A percentile compares a stretch with the other conserved stretches of the same genome.
These are phyloP conservation scores for Microcaecilia unicolor DNA, from an alignment of 2,797 vertebrate genomes.

Conservation along the genomic window DNA sequence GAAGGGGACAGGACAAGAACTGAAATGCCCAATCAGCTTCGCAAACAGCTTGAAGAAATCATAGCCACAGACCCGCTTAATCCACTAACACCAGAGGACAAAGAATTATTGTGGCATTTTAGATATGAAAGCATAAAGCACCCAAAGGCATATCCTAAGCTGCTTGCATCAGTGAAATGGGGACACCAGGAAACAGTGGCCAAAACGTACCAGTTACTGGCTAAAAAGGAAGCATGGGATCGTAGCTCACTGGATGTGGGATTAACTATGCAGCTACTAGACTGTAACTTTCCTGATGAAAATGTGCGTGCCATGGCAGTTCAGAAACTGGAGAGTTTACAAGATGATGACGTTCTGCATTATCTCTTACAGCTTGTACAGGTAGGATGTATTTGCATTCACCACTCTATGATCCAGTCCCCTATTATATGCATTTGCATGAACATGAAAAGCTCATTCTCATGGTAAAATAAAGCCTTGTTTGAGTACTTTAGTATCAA, in stretches of 20 bases:
- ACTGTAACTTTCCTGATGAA: constrained; percentile 93
- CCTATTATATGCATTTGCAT: constrained; percentile 17
- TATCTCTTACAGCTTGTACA: constrained; percentile 95
- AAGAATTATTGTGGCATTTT: constrained; percentile 96
- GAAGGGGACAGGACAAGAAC: constrained; percentile 71
- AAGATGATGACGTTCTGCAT: constrained; percentile 85
- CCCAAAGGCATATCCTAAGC: constrained; percentile 91
- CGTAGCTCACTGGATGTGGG: constrained; percentile 84
- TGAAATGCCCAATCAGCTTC: constrained; percentile 95
- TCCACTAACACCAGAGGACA: constrained; percentile 89
- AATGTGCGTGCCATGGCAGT: constrained; percentile 91
- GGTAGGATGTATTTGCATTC: constrained; percentile 48
- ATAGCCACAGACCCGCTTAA: constrained; percentile 86
- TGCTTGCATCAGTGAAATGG: constrained; percentile 90
- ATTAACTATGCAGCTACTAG: constrained; percentile 89
- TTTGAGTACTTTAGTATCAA: neutral
- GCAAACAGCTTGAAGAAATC: constrained; percentile 88
- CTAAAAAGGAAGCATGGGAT: constrained; percentile 81
- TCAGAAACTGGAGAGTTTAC: constrained; percentile 86
- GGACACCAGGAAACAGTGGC: constrained; percentile 86
- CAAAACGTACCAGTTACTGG: constrained; percentile 77
- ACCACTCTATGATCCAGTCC: neutral
- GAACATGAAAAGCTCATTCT: neutral
- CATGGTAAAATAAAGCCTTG: neutral
- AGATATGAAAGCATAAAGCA: constrained; percentile 85